Percentiles rank a stretch among this genome's conserved stretches.
These are phyloP conservation scores for Bombus pascuorum DNA, from an alignment of 1,140 invertebrate species.

Conservation along the genomic window DNA sequence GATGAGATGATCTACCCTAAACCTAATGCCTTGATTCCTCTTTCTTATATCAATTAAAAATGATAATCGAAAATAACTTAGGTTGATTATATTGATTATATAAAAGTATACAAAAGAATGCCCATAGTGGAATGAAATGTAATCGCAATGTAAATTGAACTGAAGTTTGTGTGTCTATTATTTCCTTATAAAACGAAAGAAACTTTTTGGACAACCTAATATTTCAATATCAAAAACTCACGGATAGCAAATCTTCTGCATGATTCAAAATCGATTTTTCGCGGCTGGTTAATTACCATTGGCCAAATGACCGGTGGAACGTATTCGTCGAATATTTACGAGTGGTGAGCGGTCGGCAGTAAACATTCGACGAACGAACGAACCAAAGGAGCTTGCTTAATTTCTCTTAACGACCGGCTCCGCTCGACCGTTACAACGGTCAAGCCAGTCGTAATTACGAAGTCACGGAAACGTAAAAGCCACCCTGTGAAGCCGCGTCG, in stretches of 20 bases:
- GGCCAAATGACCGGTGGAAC: background rate
- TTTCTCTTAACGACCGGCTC: slow-evolving; percentile 53
- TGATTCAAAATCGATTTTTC: background rate
- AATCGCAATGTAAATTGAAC: too few relatives aligned
- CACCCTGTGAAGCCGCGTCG: slow-evolving; percentile 33
- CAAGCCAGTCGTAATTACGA: slow-evolving; percentile 49
- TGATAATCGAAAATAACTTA: too few relatives aligned
- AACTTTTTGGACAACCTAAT: too few relatives aligned
- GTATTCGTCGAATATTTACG: slow-evolving; percentile 23
- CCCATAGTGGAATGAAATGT: too few relatives aligned
- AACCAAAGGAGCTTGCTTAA: slow-evolving; percentile 43
- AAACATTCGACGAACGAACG: slow-evolving; percentile 27
- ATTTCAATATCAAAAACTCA: too few relatives aligned
- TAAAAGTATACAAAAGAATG: too few relatives aligned
- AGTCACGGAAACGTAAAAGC: slow-evolving; percentile 61
- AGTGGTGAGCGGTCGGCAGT: slow-evolving; percentile 19
- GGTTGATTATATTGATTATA: too few relatives aligned
- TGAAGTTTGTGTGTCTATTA: too few relatives aligned
- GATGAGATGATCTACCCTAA: too few relatives aligned
- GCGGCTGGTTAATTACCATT: slow-evolving; percentile 24
- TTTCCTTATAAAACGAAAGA: too few relatives aligned
- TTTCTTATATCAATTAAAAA: too few relatives aligned
- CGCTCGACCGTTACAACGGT: slow-evolving; percentile 44
- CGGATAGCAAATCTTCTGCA: background rate
- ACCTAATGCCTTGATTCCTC: too few relatives aligned